phyloP scores from a whole-genome alignment of 2,888 invertebrate genomes.

The Tachina fera region DNA sequence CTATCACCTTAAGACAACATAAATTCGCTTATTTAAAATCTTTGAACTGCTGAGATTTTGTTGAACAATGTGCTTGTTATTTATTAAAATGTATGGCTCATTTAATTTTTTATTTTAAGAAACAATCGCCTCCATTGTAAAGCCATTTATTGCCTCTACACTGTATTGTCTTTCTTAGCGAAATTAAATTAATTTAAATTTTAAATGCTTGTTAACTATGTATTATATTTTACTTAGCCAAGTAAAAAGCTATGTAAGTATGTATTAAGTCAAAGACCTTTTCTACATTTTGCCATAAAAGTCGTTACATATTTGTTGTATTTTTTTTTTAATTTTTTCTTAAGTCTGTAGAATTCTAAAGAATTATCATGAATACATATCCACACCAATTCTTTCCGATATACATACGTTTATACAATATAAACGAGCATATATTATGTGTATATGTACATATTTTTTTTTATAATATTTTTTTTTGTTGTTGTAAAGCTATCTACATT shows the following conservation, averaged over 20 bases:
- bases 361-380: conserved; percentile 26
- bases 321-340: conserved; percentile 16
- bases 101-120: conserved; percentile 5
- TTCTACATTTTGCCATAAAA: conserved; percentile 59
- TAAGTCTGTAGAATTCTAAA: conserved; percentile 32
- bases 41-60: background rate
- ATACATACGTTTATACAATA: background rate
- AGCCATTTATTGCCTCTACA: conserved; percentile 8
- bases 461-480: too few species aligned
- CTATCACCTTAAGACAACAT: too few species aligned
- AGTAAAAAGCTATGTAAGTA: background rate
- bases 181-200: conserved; percentile 59
- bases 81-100: background rate
- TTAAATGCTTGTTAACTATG: conserved; percentile 47
- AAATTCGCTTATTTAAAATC: background rate
- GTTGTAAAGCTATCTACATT: conserved; percentile 59
- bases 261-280: conserved; percentile 17
- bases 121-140: conserved; percentile 53
- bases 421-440: background rate
- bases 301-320: conserved; percentile 55
- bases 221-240: conserved; percentile 2
- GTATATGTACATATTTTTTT: conserved; percentile 21
- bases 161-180: conserved; percentile 57
- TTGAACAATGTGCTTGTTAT: background rate
- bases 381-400: background rate